Percentiles rank a stretch among this genome's conserved stretches.
These are phyloP conservation scores for Protaetia brevitarsis DNA, from an alignment of 1,140 invertebrate species.

Conservation along the genomic window DNA sequence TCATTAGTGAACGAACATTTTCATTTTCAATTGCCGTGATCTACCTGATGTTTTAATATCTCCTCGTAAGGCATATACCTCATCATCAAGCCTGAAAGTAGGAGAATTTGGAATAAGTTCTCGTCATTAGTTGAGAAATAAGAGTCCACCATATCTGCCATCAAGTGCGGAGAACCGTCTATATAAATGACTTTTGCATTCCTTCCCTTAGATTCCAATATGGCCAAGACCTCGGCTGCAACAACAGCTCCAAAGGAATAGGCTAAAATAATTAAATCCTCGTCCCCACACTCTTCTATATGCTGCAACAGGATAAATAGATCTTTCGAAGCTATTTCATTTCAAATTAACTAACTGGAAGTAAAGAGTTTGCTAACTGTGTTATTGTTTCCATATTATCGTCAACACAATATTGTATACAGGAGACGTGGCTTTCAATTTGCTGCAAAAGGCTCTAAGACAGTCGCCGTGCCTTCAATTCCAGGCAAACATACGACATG, in stretches of 20 bases:
- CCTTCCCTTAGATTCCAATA: conserved; percentile 58
- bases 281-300: background rate
- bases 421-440: conserved; percentile 62
- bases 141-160: conserved; percentile 50
- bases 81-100: conserved; percentile 54
- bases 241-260: conserved; percentile 42
- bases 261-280: background rate
- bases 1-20: conserved; percentile 25
- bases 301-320: conserved; percentile 3
- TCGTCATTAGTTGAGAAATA: conserved; percentile 50
- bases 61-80: conserved; percentile 50
- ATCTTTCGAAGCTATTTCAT: background rate
- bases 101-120: conserved; percentile 49
- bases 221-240: conserved; percentile 54
- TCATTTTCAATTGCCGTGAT: background rate
- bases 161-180: conserved; percentile 58
- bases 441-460: conserved; percentile 59
- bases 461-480: conserved; percentile 68
- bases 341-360: background rate
- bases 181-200: conserved; percentile 55
- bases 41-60: conserved; percentile 55
- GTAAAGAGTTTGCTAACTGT: background rate
- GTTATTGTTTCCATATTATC: background rate
- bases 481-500: conserved; percentile 73
- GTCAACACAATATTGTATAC: conserved; percentile 56